Evolutionary conservation across 2,797 vertebrate genomes (phyloP), one percentile per base, ranked within the genome.

Genomic region (Ctenochaetus hawaiiensis): DNA sequence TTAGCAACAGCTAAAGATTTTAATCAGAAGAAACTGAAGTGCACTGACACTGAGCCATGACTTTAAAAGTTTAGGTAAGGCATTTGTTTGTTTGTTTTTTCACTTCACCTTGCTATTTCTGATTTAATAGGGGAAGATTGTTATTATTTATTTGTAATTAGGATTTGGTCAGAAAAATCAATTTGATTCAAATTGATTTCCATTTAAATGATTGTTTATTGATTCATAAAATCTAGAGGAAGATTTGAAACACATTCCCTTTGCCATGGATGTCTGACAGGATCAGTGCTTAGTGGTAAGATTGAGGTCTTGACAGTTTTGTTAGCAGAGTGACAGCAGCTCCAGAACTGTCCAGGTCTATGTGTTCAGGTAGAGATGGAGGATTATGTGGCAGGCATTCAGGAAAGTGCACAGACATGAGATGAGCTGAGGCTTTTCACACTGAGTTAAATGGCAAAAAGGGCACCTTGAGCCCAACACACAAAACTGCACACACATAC

Each of bases 391-490:
- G 16, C 56, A 41, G 45, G 23, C 8, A 0, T 51, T 69, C 43
- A 53, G 63, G n/a, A 41, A 60, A 18, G 23, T 34, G 23, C 30
- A 39, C 59, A 43, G 5, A 51, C 45, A 17, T 37, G 37, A 67
- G 56, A 65, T 64, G 34, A 75, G 34, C 20, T 44, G 30, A 63
- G 63, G 45, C n/a, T 47, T 60, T 69, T 75, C 49, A 57, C 45
- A 47, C 39, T 12, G 18, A 62, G 43, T 44, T 39, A 58, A 63
- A 62, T 72, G 63, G 70, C 34, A 61, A 68, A 62, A 67, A 51
- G 54, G 61, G 54, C 60, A 74, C 65, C 69, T 77, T 77, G 43
- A 67, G 57, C 44, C 39, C 5, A 2, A 69, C 69, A 37, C 49
- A 63, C 66, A 63, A 65, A 44, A 34, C 30, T 34, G 6, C 49